A percentile compares a stretch with the other conserved stretches of the same genome.
Evolutionary conservation across 2,888 invertebrate species (phyloP).

Genomic region (Spatulosminthurus flaviceps): DNA sequence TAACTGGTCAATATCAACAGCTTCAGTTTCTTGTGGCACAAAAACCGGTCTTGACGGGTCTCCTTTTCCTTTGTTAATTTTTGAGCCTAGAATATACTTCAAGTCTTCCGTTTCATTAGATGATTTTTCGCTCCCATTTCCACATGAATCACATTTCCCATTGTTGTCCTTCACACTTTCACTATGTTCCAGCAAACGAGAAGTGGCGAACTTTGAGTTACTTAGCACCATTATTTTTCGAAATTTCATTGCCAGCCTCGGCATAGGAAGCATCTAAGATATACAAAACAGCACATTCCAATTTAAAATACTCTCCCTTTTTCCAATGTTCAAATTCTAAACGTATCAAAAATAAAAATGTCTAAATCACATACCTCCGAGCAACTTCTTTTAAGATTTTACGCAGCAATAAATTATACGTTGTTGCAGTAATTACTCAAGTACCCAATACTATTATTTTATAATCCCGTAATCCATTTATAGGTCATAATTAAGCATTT

Average conservation of each 20-base stretch:
- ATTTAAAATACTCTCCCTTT: too few relatives aligned
- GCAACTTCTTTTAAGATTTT: too few relatives aligned
- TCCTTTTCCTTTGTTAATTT: conserved; percentile 56
- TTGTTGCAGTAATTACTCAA: too few relatives aligned
- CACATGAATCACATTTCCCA: background rate
- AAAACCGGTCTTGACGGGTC: conserved; percentile 52
- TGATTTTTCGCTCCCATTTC: too few relatives aligned
- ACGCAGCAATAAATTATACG: too few relatives aligned
- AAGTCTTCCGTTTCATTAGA: too few relatives aligned
- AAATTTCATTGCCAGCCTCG: background rate
- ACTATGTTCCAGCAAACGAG: background rate
- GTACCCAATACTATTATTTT: too few relatives aligned
- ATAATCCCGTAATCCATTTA: too few relatives aligned
- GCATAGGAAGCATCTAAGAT: background rate
- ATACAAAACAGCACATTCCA: background rate
- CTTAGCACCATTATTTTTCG: background rate
- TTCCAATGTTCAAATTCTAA: too few relatives aligned
- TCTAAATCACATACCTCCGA: too few relatives aligned
- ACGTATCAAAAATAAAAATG: too few relatives aligned
- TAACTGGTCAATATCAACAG: background rate
- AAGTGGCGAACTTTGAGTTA: background rate
- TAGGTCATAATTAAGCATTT: too few relatives aligned
- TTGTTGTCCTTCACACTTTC: background rate
- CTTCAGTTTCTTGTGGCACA: conserved; percentile 18
- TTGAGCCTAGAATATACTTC: conserved; percentile 47